These are phyloP conservation scores for Phyllotreta striolata DNA, from an alignment of 2,888 invertebrate species.

Conservation along the genomic window DNA sequence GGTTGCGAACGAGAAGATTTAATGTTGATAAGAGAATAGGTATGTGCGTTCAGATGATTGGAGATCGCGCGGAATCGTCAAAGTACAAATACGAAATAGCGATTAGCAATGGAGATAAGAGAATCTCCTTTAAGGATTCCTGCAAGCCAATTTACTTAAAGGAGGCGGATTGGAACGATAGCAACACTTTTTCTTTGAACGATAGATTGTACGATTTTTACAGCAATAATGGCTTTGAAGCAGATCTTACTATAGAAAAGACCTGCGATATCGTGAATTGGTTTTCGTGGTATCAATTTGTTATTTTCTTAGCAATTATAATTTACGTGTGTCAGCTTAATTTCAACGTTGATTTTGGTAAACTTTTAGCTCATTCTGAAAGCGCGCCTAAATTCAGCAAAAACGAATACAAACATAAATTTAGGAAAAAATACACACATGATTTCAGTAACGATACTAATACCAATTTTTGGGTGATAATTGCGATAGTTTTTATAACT, in stretches of 20 bases:
- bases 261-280: neutral
- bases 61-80: neutral
- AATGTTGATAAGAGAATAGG: neutral
- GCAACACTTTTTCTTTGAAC: conserved; percentile 3
- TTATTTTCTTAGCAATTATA: neutral
- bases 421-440: neutral
- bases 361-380: neutral
- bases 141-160: conserved; percentile 5
- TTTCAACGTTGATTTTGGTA: neutral
- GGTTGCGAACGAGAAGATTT: conserved; percentile 1
- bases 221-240: neutral
- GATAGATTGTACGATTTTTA: neutral
- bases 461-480: no score
- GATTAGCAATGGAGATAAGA: neutral
- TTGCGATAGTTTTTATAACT: no score
- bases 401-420: neutral
- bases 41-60: conserved; percentile 6
- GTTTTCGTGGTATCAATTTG: neutral
- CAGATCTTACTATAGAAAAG: conserved; percentile 11
- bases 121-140: conserved; percentile 1
- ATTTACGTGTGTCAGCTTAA: neutral
- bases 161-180: neutral
- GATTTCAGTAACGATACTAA: no score
- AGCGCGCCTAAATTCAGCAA: neutral
- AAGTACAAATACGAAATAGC: conserved; percentile 6